phyloP scores from a whole-genome alignment of 1,140 invertebrate genomes.

The Acyrthosiphon pisum region DNA sequence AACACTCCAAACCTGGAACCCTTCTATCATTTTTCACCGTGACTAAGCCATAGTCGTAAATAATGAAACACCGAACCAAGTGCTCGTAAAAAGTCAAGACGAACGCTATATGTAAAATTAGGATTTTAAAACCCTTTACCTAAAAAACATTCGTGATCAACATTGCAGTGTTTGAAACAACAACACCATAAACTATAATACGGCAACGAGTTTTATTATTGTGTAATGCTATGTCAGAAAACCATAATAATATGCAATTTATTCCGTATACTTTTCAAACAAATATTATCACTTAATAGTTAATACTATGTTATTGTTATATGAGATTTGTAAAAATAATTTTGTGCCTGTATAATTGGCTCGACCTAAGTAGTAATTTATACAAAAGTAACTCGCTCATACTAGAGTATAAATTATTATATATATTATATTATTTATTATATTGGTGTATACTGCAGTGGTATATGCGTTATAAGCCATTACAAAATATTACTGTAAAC shows the following conservation, averaged over 20 bases:
- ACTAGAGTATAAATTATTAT: neutral
- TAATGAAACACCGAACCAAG: constrained; percentile 16
- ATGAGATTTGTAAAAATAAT: constrained; percentile 2
- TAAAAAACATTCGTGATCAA: constrained; percentile 24
- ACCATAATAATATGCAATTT: neutral
- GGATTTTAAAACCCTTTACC: constrained; percentile 34
- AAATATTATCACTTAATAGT: neutral
- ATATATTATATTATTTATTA: neutral
- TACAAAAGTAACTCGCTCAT: neutral
- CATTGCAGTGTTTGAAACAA: neutral
- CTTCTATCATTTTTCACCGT: constrained; percentile 46
- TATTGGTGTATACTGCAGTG: neutral
- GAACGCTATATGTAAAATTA: neutral
- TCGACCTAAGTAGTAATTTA: neutral
- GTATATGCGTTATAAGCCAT: neutral
- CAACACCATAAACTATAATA: neutral
- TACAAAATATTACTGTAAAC: neutral
- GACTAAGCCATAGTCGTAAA: constrained; percentile 49
- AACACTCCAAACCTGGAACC: constrained; percentile 54
- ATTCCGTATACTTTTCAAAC: neutral
- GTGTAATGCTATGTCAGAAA: neutral
- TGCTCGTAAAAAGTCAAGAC: constrained; percentile 55
- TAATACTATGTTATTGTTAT: neutral
- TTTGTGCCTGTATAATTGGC: neutral
- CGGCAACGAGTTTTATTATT: neutral